Conservation (phyloP, 2,113 vertebrate species). For the Choloepus hoffmanni region DNA sequence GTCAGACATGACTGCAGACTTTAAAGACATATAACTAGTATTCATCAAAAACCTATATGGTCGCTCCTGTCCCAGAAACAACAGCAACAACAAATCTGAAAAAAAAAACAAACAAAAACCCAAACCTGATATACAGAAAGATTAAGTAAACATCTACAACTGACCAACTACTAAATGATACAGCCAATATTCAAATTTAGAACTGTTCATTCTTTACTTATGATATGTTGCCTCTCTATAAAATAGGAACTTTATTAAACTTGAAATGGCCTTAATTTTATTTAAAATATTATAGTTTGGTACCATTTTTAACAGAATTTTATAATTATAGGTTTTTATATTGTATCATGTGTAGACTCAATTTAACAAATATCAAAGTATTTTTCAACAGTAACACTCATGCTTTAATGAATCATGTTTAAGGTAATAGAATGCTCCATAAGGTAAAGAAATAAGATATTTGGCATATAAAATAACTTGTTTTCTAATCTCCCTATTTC, state of each 20-base stretch:
- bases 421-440: slow-evolving; percentile 66
- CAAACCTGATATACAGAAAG: neutral
- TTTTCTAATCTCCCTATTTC: slow-evolving; percentile 67
- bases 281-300: neutral
- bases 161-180: neutral
- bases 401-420: slow-evolving; percentile 64
- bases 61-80: neutral
- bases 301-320: neutral
- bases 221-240: neutral
- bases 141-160: neutral
- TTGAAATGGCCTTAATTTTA: neutral
- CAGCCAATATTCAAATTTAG: neutral
- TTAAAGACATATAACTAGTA: neutral
- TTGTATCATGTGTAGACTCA: neutral
- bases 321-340: neutral
- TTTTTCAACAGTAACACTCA: slow-evolving; percentile 61
- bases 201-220: neutral
- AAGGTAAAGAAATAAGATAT: slow-evolving; percentile 66
- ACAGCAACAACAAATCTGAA: neutral
- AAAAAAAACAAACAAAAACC: neutral
- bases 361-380: neutral
- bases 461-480: slow-evolving; percentile 71
- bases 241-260: neutral
- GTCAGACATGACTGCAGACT: neutral
- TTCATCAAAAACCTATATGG: neutral